Percentiles rank a stretch among this genome's conserved stretches.
These are phyloP conservation scores for Drosophila algonquin DNA, from an alignment of 2,888 invertebrate genomes.

Conservation along the genomic window DNA sequence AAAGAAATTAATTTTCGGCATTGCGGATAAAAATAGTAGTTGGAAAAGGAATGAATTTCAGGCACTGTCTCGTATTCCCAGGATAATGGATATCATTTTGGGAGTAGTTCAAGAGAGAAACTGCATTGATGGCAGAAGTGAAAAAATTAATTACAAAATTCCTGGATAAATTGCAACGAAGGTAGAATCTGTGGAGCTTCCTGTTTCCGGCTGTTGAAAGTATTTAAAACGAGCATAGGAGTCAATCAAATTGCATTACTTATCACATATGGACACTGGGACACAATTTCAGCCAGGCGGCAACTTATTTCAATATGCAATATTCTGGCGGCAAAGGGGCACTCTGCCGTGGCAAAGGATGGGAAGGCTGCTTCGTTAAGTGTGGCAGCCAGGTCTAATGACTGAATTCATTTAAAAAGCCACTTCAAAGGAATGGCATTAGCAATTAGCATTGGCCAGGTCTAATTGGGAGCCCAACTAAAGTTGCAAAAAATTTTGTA, in stretches of 20 bases:
- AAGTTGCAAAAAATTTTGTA: constrained; percentile 1
- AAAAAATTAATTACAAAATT: constrained; percentile 12
- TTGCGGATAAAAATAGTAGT: background rate
- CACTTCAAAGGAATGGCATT: constrained; percentile 43
- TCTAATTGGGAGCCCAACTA: constrained; percentile 20
- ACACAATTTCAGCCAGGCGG: constrained; percentile 4
- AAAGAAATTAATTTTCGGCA: background rate
- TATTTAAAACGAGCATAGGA: background rate
- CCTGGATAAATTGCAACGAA: constrained; percentile 16
- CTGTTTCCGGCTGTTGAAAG: constrained; percentile 45
- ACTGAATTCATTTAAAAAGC: constrained; percentile 34
- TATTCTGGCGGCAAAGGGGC: too few relatives aligned
- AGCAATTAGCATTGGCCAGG: constrained; percentile 14
- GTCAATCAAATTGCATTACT: constrained; percentile 15
- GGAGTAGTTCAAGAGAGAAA: too few relatives aligned
- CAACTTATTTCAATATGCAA: constrained; percentile 28
- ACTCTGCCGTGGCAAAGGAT: too few relatives aligned
- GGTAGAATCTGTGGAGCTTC: constrained; percentile 11
- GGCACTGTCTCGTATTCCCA: too few relatives aligned
- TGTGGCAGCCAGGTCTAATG: constrained; percentile 3
- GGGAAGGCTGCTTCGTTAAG: background rate
- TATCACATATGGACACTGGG: constrained; percentile 37
- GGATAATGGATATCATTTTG: too few relatives aligned
- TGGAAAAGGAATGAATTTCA: background rate
- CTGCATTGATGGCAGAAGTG: too few relatives aligned